Percentiles rank a stretch among this genome's conserved stretches.
These are phyloP conservation scores for Centropus unirufus DNA, from an alignment of 2,113 vertebrate genomes.

Conservation along the genomic window DNA sequence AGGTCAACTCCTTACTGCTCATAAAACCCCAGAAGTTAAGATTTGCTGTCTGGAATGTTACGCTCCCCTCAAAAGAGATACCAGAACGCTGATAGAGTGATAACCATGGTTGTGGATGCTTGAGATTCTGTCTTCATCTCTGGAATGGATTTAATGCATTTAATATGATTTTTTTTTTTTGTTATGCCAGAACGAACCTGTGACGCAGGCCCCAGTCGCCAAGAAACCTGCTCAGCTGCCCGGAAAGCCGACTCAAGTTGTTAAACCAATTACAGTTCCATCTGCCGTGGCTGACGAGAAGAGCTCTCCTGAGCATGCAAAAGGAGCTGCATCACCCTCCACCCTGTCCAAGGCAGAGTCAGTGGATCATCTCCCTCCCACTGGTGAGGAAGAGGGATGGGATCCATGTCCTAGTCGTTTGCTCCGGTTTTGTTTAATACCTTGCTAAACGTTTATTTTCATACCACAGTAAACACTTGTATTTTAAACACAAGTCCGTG, in stretches of 20 bases:
- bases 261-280: conserved; percentile 57
- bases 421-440: neutral
- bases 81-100: neutral
- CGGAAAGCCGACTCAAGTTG: conserved; percentile 58
- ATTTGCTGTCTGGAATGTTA: neutral
- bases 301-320: conserved; percentile 16
- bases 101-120: neutral
- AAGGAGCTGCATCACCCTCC: neutral
- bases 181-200: conserved; percentile 66
- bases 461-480: neutral
- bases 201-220: conserved; percentile 70
- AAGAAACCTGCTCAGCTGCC: conserved; percentile 72
- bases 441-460: neutral
- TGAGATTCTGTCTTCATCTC: neutral
- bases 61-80: neutral
- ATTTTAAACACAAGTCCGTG: neutral
- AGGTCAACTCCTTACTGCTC: neutral
- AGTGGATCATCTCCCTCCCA: conserved; percentile 54
- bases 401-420: neutral
- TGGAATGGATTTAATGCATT: neutral
- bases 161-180: neutral
- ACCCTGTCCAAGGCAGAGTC: conserved; percentile 19
- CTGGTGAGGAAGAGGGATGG: conserved; percentile 64
- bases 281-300: conserved; percentile 45
- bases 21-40: neutral